Evolutionary conservation across 1,140 invertebrate species (phyloP), one percentile per base, ranked within the genome.

Genomic region (Formica selysi): DNA sequence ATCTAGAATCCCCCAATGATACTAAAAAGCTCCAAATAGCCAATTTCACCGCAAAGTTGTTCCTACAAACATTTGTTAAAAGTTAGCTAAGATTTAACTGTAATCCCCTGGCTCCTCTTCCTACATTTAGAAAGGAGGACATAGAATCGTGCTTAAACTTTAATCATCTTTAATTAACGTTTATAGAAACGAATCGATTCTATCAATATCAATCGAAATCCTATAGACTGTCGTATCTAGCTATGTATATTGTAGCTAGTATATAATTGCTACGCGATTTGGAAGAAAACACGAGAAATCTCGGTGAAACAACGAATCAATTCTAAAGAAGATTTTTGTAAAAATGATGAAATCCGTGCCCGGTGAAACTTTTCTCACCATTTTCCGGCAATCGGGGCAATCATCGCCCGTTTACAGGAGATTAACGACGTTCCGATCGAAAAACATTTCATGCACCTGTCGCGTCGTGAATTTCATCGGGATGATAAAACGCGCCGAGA

Each of bases 371-470:
- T 54, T 26, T 11, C 38, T 22, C 65, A 19, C 16, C 44, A 44
- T 54, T 81, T 73, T 29, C 51, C 48, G 36, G 1, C 26, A 10
- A 80, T 65, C 29, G 62, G 48, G 48, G 22, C 78, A 59, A 59
- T 54, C 2, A 54, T 71, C 41, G 41, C 11, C 16, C 79, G 67
- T 81, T 74, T 59, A 36, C 51, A 38, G 19, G 7, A 48, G 38
- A 83, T 83, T 61, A 73, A 73, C 13, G 68, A 36, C 79, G 38
- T 74, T 61, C 41, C 67, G 41, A 83, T 83, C 54, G 54, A n/a
- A 16, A 68, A 81, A 61, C 51, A 81, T 71, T 59, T 81, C 36
- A 6, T 48, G 68, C 67, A 73, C 38, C 38, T 73, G 79, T 64
- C 54, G 65, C 61, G n/a, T 22, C 36, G 26, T 16, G 68, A 73